Evolutionary conservation across 92 coral and sea anemone species (phyloP).

Genomic region (Plumapathes pennacea): DNA sequence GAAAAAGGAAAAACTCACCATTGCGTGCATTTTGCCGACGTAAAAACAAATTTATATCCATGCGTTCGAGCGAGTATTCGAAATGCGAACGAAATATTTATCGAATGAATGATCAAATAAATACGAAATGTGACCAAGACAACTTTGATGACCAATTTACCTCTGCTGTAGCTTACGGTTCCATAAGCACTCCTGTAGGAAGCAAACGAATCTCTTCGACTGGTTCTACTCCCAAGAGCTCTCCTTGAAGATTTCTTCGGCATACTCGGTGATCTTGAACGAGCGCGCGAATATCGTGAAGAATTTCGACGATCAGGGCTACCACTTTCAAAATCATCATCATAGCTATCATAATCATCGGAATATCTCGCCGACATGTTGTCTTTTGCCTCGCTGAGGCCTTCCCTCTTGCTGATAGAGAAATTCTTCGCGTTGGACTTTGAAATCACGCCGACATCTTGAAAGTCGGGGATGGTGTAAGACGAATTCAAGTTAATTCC

Average conservation of each 20-base stretch:
- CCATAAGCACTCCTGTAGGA: slow-evolving; percentile 82
- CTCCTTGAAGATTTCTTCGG: slow-evolving; percentile 38
- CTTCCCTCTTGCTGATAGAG: slow-evolving; percentile 42
- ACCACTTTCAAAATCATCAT: slow-evolving; percentile 88
- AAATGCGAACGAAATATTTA: no score
- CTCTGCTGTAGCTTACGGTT: slow-evolving; percentile 55
- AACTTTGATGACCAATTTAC: no score
- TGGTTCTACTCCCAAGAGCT: slow-evolving; percentile 55
- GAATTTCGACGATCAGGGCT: slow-evolving; percentile 51
- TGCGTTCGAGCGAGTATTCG: no score
- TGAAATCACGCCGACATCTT: slow-evolving; percentile 51
- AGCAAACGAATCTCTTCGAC: slow-evolving; percentile 61
- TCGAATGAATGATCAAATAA: no score
- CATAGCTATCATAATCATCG: slow-evolving; percentile 86
- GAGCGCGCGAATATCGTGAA: slow-evolving; percentile 29
- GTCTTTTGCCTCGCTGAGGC: slow-evolving; percentile 25
- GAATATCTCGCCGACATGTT: slow-evolving; percentile 76
- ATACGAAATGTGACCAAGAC: no score
- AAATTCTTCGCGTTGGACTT: slow-evolving; percentile 55
- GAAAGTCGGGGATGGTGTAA: slow-evolving; percentile 24
- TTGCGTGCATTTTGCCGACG: no score
- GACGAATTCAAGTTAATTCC: slow-evolving; percentile 63
- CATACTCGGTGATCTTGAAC: slow-evolving; percentile 39
- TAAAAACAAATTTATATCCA: no score
- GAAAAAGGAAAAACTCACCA: no score